A percentile compares a stretch with the other conserved stretches of the same genome.
phyloP scores from a whole-genome alignment of 2,113 vertebrate species.

The Plecotus auritus region DNA sequence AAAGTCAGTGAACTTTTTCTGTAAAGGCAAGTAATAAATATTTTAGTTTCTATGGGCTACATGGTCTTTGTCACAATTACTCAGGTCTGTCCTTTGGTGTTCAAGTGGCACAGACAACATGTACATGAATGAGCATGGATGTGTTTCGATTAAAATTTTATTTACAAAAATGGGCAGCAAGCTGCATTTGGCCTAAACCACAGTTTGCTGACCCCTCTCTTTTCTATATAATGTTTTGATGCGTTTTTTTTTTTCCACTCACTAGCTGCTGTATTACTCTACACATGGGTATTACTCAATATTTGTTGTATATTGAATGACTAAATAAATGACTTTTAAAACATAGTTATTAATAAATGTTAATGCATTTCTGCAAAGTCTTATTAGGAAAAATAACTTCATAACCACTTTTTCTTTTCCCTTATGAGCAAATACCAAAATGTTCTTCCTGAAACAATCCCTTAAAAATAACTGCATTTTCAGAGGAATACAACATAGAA shows the following conservation, averaged over 20 bases:
- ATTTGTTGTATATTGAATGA: background rate
- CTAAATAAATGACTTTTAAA: background rate
- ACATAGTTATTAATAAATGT: background rate
- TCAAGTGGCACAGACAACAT: background rate
- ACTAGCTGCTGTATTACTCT: background rate
- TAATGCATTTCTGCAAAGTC: background rate
- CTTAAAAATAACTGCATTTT: slow-evolving; percentile 40
- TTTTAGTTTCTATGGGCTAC: background rate
- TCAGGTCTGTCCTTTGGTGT: background rate
- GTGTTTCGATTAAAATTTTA: background rate
- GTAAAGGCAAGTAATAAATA: background rate
- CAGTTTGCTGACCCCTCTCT: accelerated
- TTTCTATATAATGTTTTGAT: no score
- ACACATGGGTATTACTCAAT: accelerated
- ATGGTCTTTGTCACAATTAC: background rate
- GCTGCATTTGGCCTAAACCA: background rate
- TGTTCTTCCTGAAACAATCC: background rate
- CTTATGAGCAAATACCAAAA: background rate
- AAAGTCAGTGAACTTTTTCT: background rate
- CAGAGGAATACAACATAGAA: slow-evolving; percentile 38
- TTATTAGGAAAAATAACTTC: background rate
- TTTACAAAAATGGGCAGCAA: background rate
- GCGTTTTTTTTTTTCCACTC: background rate
- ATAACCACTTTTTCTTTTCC: background rate
- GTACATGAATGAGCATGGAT: background rate